Evolutionary conservation across 2,888 invertebrate genomes (phyloP).

Genomic region (Ypsolopha scabrella): DNA sequence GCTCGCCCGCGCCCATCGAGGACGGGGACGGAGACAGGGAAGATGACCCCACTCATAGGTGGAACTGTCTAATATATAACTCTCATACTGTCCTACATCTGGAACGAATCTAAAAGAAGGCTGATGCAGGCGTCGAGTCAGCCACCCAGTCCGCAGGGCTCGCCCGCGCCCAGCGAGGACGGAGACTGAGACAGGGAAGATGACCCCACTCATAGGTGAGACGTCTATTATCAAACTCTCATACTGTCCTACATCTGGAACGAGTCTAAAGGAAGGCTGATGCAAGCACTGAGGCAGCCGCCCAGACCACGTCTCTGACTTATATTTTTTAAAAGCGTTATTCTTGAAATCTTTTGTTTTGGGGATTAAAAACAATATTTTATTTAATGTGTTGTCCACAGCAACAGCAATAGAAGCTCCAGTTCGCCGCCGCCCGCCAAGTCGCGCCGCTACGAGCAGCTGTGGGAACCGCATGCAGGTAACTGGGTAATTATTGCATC

Average conservation of each 20-base stretch:
- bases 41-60: not conserved
- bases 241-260: constrained; percentile 91
- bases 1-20: constrained; percentile 75
- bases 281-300: constrained; percentile 93
- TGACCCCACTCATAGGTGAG: no score
- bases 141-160: not conserved
- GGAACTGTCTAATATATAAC: not conserved
- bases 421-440: constrained; percentile 55
- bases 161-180: constrained; percentile 50
- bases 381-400: not conserved
- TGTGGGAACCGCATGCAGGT: constrained; percentile 60
- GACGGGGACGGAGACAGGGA: constrained; percentile 36
- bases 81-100: not conserved
- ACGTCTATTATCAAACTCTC: no score
- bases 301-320: constrained; percentile 74
- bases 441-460: constrained; percentile 49
- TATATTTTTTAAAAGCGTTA: no score
- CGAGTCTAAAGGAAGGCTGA: constrained; percentile 87
- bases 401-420: not conserved
- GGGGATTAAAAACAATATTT: no score
- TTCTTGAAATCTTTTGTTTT: no score
- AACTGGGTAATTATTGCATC: constrained; percentile 61
- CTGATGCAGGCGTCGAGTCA: not conserved
- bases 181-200: constrained; percentile 42
- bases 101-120: not conserved